A percentile compares a stretch with the other conserved stretches of the same genome.
Conservation (phyloP, 2,113 vertebrate species). For the Zosterops japonicus region DNA sequence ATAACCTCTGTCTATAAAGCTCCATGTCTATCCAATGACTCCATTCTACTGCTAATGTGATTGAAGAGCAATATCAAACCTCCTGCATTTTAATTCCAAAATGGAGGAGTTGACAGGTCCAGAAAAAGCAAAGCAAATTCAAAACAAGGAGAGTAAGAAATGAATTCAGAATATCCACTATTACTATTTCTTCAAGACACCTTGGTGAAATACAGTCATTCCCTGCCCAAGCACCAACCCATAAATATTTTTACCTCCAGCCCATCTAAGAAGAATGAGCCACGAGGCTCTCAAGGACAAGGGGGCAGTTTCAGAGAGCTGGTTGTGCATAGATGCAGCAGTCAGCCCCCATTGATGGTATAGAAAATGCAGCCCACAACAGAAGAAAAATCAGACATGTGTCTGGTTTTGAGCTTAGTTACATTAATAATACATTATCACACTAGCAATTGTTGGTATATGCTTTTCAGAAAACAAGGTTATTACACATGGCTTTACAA, state of each 20-base stretch:
- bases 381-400: neutral
- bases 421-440: neutral
- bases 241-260: neutral
- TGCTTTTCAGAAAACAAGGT: slow-evolving; percentile 49
- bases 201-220: neutral
- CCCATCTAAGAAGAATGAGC: neutral
- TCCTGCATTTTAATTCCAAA: neutral
- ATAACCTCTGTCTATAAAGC: neutral
- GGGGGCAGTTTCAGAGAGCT: neutral
- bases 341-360: neutral
- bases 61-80: neutral
- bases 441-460: neutral
- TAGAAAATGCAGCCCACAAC: neutral
- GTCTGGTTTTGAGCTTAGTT: neutral
- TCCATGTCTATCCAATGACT: neutral
- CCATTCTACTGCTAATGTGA: neutral
- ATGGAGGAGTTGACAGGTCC: neutral
- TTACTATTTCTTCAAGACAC: neutral
- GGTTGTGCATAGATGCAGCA: neutral
- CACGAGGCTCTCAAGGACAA: neutral
- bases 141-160: neutral
- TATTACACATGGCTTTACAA: slow-evolving; percentile 67
- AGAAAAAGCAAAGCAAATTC: neutral
- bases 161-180: neutral
- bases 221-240: neutral